A percentile compares a stretch with the other conserved stretches of the same genome.
phyloP scores from a whole-genome alignment of 64 coral and sea anemone genomes.

The Pachyseris speciosa region DNA sequence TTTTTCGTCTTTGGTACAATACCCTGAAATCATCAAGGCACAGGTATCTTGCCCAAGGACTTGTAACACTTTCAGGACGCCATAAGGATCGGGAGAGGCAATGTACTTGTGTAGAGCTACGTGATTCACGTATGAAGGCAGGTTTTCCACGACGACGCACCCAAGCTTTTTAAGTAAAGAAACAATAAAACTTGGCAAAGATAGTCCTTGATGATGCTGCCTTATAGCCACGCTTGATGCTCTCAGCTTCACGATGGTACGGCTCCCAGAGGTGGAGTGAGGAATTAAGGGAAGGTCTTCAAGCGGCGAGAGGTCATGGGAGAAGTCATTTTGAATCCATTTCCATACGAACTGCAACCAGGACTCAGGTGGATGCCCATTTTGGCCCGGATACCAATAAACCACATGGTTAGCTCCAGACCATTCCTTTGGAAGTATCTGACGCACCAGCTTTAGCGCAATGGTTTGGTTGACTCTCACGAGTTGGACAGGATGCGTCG shows the following conservation, averaged over 20 bases:
- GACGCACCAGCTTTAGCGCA: slow-evolving; percentile 15
- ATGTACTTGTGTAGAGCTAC: slow-evolving; percentile 38
- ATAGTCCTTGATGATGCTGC: not conserved
- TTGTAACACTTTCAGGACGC: slow-evolving; percentile 71
- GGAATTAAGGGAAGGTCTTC: slow-evolving; percentile 68
- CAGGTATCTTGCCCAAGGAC: slow-evolving; percentile 30
- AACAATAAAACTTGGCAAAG: slow-evolving; percentile 1
- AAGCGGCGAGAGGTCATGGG: slow-evolving; percentile 49
- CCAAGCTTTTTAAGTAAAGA: slow-evolving; percentile 61
- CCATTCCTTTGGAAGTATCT: slow-evolving; percentile 47
- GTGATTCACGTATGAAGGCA: slow-evolving; percentile 70
- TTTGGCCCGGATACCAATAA: slow-evolving; percentile 51
- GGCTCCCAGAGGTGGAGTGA: not conserved
- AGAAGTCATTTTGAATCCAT: slow-evolving; percentile 53
- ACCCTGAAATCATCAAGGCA: not conserved
- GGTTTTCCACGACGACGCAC: slow-evolving; percentile 37
- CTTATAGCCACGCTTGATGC: slow-evolving; percentile 58
- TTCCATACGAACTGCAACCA: slow-evolving; percentile 60
- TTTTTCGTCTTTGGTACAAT: slow-evolving; percentile 48
- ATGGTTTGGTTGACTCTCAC: slow-evolving; percentile 41
- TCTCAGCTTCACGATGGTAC: slow-evolving; percentile 61
- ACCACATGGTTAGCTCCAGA: slow-evolving; percentile 16
- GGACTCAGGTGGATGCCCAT: slow-evolving; percentile 50
- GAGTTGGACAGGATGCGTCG: not conserved
- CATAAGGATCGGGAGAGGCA: slow-evolving; percentile 46